Percentiles rank a stretch among this genome's conserved stretches.
These are phyloP conservation scores for Bombyx mandarina DNA, from an alignment of 1,140 invertebrate genomes.

Conservation along the genomic window DNA sequence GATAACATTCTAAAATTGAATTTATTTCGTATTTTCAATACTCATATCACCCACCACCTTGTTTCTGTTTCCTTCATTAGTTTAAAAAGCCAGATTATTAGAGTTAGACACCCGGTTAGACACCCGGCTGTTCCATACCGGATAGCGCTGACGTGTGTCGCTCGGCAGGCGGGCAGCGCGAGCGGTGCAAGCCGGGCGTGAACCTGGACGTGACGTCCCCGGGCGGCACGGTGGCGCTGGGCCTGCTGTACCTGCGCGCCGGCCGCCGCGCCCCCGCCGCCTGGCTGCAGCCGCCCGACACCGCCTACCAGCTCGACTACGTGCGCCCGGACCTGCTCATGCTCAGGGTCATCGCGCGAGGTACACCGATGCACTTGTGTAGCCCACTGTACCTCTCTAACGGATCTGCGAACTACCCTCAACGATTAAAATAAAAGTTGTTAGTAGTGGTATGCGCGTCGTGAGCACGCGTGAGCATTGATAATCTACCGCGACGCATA, in stretches of 20 bases:
- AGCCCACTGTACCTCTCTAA: neutral
- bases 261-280: constrained; percentile 90
- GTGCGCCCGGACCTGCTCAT: constrained; percentile 94
- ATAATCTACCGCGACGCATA: too few relatives aligned
- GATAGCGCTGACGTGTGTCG: too few relatives aligned
- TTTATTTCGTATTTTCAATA: too few relatives aligned
- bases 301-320: constrained; percentile 92
- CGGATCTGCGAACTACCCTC: neutral
- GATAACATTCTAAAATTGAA: too few relatives aligned
- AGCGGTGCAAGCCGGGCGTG: constrained; percentile 89
- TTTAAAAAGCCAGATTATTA: too few relatives aligned
- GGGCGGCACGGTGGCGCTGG: constrained; percentile 93
- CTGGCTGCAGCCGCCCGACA: constrained; percentile 93
- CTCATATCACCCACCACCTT: too few relatives aligned
- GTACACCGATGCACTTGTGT: constrained; percentile 29
- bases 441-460: neutral
- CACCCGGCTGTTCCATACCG: too few relatives aligned
- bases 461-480: neutral
- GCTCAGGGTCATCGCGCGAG: constrained; percentile 83
- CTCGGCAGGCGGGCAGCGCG: constrained; percentile 74
- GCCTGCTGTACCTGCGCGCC: constrained; percentile 92
- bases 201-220: constrained; percentile 97
- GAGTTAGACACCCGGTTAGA: too few relatives aligned
- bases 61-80: too few relatives aligned
- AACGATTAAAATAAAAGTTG: neutral